These are phyloP conservation scores for Macrostomum cliftonense DNA, from an alignment of 2,888 invertebrate genomes.

Conservation along the genomic window DNA sequence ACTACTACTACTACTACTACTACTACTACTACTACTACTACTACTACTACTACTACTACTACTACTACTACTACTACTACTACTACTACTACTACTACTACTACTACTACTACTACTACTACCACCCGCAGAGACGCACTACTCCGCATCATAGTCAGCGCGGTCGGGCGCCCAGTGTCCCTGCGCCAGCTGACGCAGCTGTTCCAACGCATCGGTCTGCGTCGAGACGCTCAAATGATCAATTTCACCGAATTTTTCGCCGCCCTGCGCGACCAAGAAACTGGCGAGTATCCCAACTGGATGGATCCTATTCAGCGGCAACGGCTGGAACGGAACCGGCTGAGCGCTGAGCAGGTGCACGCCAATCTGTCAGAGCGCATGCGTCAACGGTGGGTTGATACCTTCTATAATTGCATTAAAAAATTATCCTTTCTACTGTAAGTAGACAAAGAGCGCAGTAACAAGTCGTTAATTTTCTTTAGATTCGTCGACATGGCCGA, in stretches of 20 bases:
- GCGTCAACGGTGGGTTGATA: slow-evolving; percentile 25
- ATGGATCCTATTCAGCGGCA: slow-evolving; percentile 29
- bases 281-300: slow-evolving; percentile 25
- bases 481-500: slow-evolving; percentile 27
- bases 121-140: slow-evolving; percentile 24
- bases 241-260: slow-evolving; percentile 30
- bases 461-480: too few relatives aligned
- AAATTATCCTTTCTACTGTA: background rate
- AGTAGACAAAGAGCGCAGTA: background rate
- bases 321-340: slow-evolving; percentile 19
- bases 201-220: slow-evolving; percentile 23
- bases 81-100: slow-evolving; percentile 1
- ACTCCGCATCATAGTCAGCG: slow-evolving; percentile 24
- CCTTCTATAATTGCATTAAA: background rate
- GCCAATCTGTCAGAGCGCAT: slow-evolving; percentile 29
- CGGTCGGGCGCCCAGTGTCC: slow-evolving; percentile 20
- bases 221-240: slow-evolving; percentile 20
- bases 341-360: slow-evolving; percentile 29
- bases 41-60: slow-evolving; percentile 2
- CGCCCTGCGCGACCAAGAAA: slow-evolving; percentile 19
- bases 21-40: slow-evolving; percentile 1
- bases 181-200: slow-evolving; percentile 21
- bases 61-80: slow-evolving; percentile 1
- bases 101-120: slow-evolving; percentile 1
- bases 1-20: slow-evolving; percentile 1